Base-by-base conservation (phyloP, 2,113 vertebrate genomes). In the Hippocampus barbouri region DNA sequence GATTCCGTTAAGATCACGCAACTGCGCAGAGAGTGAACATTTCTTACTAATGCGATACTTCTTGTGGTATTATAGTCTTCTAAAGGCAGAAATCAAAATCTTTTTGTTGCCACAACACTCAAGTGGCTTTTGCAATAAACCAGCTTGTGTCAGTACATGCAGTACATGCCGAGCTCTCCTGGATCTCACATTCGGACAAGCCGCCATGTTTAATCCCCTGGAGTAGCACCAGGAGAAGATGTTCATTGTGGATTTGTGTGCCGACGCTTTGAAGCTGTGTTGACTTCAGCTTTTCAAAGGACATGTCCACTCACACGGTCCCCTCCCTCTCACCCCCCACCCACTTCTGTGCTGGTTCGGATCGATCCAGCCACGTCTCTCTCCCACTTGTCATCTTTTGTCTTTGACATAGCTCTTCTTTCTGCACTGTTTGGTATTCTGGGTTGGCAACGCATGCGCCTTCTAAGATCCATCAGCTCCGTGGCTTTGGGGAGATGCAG, bases 311-410 rank as follows among this genome's bases (percentile, higher is more conserved):
- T 75, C 70, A 47, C 66, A 69, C 78, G 60, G 75, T 67, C 71
- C 75, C 56, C 82, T 65, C 77, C 69, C 66, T 63, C 57, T 72
- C 69, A 53, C 5, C 76, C 71, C 77, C 57, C 72, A 21, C 73
- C 40, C 16, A 27, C 56, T 9, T 2, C 56, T 66, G 27, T 25
- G 65, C 68, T 27, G 53, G 69, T 77, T 87, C 61, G 64, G 74
- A 92, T 92, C 89, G 88, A 92, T 91, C 89, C 73, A 62, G 76
- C 87, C 79, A 73, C 78, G 89, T 91, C 91, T 90, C 83, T 72
- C 85, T 89, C 91, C 89, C 87, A 83, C 84, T 81, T 87, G 89
- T 91, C 90, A 91, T 92, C 85, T 91, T 91, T 91, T 90, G 86
- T 89, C 82, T 87, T 86, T 90, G 88, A 88, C 90, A 88, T 78